phyloP scores from a whole-genome alignment of 2,113 vertebrate species.

The Galbula dea region DNA sequence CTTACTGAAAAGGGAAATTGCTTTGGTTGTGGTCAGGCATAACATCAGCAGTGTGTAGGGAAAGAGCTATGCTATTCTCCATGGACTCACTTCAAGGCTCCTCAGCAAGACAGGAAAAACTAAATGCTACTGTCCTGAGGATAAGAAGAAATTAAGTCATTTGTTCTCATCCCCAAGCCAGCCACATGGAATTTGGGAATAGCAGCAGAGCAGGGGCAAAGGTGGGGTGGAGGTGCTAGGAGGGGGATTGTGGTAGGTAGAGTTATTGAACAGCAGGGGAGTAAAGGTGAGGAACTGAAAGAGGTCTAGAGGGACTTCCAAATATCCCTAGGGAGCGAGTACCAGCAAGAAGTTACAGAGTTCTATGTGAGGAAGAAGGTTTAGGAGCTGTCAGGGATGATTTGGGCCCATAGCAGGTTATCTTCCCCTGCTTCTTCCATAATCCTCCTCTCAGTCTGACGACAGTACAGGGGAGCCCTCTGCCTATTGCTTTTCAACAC shows the following conservation, averaged over 20 bases:
- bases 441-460: background rate
- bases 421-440: background rate
- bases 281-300: background rate
- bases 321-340: background rate
- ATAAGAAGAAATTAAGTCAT: background rate
- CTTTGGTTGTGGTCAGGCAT: background rate
- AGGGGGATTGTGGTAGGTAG: background rate
- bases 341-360: background rate
- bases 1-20: background rate
- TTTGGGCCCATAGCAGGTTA: background rate
- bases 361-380: background rate
- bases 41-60: background rate
- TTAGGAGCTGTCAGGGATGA: background rate
- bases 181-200: background rate
- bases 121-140: background rate
- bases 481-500: background rate
- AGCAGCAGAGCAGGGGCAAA: background rate
- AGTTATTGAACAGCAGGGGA: background rate
- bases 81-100: background rate
- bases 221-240: no score
- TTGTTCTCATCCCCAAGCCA: background rate
- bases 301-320: background rate
- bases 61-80: background rate
- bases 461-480: rapidly evolving
- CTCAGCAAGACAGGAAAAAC: background rate